Evolutionary conservation across 53 echinoderm and acorn worm genomes (phyloP).

Genomic region (Echinarachnius parma): DNA sequence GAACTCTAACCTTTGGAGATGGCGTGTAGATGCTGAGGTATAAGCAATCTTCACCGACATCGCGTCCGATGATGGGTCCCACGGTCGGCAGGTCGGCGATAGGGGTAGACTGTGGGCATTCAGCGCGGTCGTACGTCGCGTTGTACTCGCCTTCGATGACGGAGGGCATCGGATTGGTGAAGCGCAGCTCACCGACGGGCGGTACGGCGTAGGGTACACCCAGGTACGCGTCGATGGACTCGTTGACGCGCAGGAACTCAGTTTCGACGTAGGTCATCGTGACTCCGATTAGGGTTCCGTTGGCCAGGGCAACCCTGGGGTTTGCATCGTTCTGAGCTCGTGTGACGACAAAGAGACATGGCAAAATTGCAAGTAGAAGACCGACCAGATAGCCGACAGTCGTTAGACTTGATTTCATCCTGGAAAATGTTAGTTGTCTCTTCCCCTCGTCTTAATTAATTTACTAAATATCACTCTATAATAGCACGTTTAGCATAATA

Average conservation of each 20-base stretch:
- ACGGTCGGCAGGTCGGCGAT: constrained; percentile 1
- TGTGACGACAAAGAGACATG: neutral
- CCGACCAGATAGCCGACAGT: too few species aligned
- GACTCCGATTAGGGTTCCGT: neutral
- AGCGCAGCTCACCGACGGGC: constrained; percentile 33
- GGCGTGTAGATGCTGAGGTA: constrained; percentile 42
- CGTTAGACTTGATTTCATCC: too few species aligned
- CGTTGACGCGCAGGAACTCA: neutral
- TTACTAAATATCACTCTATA: too few species aligned
- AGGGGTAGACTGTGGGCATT: constrained; percentile 30
- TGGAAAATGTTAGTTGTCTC: too few species aligned
- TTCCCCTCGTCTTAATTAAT: too few species aligned
- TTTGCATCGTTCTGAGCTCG: neutral
- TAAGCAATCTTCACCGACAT: constrained; percentile 32
- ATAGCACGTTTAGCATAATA: too few species aligned
- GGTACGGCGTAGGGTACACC: constrained; percentile 38
- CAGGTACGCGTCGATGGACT: constrained; percentile 20
- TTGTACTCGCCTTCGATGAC: constrained; percentile 18
- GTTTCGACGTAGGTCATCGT: constrained; percentile 13
- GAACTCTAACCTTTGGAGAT: constrained; percentile 21
- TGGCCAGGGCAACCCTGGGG: neutral
- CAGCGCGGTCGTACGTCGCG: constrained; percentile 17
- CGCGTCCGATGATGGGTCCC: constrained; percentile 11
- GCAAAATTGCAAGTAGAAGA: too few species aligned
- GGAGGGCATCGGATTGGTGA: constrained; percentile 9